These are phyloP conservation scores for Bimastos eiseni DNA, from an alignment of 2,888 invertebrate species.

Conservation along the genomic window DNA sequence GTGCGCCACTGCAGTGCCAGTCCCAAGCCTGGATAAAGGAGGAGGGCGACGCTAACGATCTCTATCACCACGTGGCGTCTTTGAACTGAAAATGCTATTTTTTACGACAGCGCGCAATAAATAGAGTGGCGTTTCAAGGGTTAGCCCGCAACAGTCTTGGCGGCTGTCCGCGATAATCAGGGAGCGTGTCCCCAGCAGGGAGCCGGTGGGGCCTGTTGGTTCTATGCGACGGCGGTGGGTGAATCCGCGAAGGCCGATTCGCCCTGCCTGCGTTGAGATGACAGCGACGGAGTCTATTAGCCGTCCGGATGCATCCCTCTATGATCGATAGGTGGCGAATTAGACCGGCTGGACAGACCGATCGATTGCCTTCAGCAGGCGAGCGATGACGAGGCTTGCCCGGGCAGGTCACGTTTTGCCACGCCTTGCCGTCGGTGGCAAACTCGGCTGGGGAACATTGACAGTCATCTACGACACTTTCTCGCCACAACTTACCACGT, in stretches of 20 bases:
- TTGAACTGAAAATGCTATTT: too few species aligned
- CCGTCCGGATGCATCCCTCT: background rate
- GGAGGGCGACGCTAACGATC: too few species aligned
- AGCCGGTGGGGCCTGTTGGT: background rate
- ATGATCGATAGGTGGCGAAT: conserved; percentile 16
- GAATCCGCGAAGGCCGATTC: background rate
- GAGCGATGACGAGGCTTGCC: background rate
- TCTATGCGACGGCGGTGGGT: background rate
- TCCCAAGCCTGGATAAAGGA: too few species aligned
- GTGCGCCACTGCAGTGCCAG: too few species aligned
- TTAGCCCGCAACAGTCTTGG: background rate
- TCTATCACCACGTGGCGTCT: too few species aligned
- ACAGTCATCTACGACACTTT: background rate
- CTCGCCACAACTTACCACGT: background rate
- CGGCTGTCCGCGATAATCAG: background rate
- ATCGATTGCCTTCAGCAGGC: background rate
- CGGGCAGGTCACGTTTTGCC: background rate
- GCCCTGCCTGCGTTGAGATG: background rate
- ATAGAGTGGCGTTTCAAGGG: background rate
- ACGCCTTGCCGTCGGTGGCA: background rate
- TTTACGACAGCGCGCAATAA: background rate
- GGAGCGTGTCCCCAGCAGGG: background rate
- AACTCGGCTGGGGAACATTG: background rate
- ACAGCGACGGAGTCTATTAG: background rate
- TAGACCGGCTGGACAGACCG: background rate